phyloP scores from a whole-genome alignment of 2,113 vertebrate species.

The Pristiophorus japonicus region DNA sequence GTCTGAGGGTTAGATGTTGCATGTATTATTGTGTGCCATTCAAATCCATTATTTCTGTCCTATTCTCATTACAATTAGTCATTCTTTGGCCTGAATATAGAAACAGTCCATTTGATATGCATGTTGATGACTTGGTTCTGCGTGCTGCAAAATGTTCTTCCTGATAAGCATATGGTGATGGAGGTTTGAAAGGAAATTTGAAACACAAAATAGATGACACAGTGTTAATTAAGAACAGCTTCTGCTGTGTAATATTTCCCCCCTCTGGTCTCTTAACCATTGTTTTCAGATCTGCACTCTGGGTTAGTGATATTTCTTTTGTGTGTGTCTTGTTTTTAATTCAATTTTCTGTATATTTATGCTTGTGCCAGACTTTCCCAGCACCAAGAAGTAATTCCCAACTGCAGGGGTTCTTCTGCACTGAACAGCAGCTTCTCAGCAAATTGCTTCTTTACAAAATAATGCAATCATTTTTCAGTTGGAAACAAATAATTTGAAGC shows the following conservation, averaged over 20 bases:
- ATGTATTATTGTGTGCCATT: neutral
- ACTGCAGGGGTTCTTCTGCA: neutral
- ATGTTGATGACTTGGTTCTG: neutral
- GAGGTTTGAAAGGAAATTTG: constrained; percentile 16
- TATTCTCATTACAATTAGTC: neutral
- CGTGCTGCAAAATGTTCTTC: neutral
- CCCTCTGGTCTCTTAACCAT: neutral
- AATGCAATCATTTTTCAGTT: constrained; percentile 13
- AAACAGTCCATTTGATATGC: neutral
- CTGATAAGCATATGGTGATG: neutral
- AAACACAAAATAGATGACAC: neutral
- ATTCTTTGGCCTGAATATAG: neutral
- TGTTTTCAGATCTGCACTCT: constrained; percentile 24
- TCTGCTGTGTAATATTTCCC: constrained; percentile 7
- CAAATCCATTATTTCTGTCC: neutral
- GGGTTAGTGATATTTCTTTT: constrained; percentile 20
- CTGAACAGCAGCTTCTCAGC: constrained; percentile 14
- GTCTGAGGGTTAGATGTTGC: neutral
- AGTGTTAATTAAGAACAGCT: constrained; percentile 33
- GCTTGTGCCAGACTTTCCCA: neutral
- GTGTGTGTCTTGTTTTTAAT: constrained; percentile 15
- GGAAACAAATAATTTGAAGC: constrained; percentile 17
- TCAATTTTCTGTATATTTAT: constrained; percentile 14
- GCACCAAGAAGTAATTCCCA: constrained; percentile 5
- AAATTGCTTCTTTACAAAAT: constrained; percentile 30